Evolutionary conservation across 1,140 invertebrate genomes (phyloP), one percentile per base, ranked within the genome.

Genomic region (Psilanteris sp.): DNA sequence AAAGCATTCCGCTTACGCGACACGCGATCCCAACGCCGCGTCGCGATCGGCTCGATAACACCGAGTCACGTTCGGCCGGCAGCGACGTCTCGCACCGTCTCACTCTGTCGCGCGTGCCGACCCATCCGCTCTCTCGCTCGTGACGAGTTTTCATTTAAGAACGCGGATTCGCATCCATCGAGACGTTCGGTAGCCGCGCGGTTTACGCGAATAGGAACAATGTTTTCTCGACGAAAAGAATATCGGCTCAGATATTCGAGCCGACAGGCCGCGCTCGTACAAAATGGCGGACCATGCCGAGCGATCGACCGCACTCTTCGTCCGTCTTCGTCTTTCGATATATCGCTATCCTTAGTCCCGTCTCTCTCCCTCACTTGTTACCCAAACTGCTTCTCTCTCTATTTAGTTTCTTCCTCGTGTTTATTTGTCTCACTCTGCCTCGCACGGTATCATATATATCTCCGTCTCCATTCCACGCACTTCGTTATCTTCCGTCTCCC

Each of bases 221-320:
- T 83, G 83, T 82, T 84, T 85, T 85, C 72, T 77, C 83, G 73
- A 77, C 72, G 39, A 66, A 74, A 77, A 61, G 78, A 79, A 80
- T 81, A 78, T 73, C 76, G 73, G 73, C 48, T 72, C 73, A n/a
- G n/a, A n/a, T n/a, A n/a, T n/a, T n/a, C n/a, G n/a, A n/a, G n/a
- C 64, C 54, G 78, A 68, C 80, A 74, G 59, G 73, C 78, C 39
- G 39, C 48, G 57, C 39, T 80, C n/a, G 70, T 81, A 81, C 84
- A 86, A 86, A 85, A 86, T 86, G 85, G 85, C 83, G 81, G 82
- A 81, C 80, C 64, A 57, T 72, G n/a, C 73, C 73, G 67, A 79
- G 67, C 83, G 82, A 85, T 85, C 85, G 83, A 85, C 83, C 83
- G 82, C 79, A 29, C n/a, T 10, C 14, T 7, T 2, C 15, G 11